These are phyloP conservation scores for Leptinotarsa juncta DNA, from an alignment of 2,888 invertebrate species.

Conservation along the genomic window DNA sequence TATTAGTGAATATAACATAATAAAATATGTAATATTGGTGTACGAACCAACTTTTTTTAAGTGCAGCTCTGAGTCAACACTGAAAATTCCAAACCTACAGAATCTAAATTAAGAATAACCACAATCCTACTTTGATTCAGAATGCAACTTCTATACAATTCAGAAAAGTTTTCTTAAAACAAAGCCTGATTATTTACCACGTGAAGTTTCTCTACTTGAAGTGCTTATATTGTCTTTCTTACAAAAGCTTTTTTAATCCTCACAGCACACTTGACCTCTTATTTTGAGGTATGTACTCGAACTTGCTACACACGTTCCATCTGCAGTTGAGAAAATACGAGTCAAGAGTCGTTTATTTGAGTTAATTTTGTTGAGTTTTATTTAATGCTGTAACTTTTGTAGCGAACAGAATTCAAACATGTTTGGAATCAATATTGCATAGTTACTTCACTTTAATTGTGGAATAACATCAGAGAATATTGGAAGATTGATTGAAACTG, in stretches of 20 bases:
- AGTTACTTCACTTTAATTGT: no score
- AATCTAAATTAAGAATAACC: no score
- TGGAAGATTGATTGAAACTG: no score
- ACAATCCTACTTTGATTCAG: no score
- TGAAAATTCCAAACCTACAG: no score
- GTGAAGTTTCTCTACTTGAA: not conserved
- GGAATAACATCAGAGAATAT: no score
- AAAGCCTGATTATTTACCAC: not conserved
- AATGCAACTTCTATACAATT: no score
- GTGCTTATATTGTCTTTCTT: not conserved
- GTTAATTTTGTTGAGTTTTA: slow-evolving; percentile 35
- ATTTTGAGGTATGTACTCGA: slow-evolving; percentile 12
- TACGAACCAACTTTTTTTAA: no score
- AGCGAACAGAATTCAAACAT: not conserved
- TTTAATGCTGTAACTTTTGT: not conserved
- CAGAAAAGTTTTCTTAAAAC: not conserved
- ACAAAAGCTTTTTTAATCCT: not conserved
- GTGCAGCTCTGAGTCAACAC: no score
- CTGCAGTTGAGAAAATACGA: slow-evolving; percentile 41
- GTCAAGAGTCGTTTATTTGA: slow-evolving; percentile 26
- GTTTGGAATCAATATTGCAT: no score
- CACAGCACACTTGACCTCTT: not conserved
- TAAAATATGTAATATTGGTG: no score
- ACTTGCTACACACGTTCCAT: slow-evolving; percentile 41
- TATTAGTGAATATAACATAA: no score